Percentiles rank a stretch among this genome's conserved stretches.
Evolutionary conservation across 2,888 invertebrate species (phyloP).

Genomic region (Trypoxylon attenuatum): DNA sequence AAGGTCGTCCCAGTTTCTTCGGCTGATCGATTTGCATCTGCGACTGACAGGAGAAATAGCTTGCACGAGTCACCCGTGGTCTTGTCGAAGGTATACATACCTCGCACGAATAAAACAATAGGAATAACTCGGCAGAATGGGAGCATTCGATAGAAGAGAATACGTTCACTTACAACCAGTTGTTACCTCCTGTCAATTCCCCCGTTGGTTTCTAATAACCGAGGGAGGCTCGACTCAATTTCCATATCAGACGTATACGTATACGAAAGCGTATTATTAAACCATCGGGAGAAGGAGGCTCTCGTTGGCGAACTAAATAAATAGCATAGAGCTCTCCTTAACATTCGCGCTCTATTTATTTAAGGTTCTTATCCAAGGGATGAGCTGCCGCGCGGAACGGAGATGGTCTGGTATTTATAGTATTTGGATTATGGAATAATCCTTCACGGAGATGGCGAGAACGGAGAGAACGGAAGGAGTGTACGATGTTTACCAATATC

Average conservation of each 20-base stretch:
- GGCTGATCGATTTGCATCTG: constrained; percentile 42
- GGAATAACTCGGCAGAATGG: constrained; percentile 49
- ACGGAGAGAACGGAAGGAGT: constrained; percentile 54
- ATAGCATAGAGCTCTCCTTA: constrained; percentile 45
- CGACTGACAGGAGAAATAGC: constrained; percentile 39
- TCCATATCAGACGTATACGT: neutral
- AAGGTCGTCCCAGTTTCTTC: constrained; percentile 33
- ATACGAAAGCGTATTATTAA: constrained; percentile 22
- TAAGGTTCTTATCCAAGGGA: constrained; percentile 61
- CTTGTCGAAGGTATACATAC: no score
- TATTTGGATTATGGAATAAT: constrained; percentile 72
- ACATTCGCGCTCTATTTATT: constrained; percentile 62
- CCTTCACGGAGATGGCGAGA: constrained; percentile 57
- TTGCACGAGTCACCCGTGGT: constrained; percentile 36
- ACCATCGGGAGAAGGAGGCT: constrained; percentile 17
- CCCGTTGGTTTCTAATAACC: neutral
- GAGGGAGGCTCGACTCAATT: neutral
- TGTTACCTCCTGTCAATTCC: no score
- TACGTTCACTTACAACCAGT: no score
- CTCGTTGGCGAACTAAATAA: constrained; percentile 38
- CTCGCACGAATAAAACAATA: no score
- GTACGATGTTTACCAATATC: constrained; percentile 69
- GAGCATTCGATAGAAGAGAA: constrained; percentile 49
- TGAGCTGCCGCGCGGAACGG: constrained; percentile 53
- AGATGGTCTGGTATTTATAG: constrained; percentile 69